These are phyloP conservation scores for Gymnodraco acuticeps DNA, from an alignment of 2,797 vertebrate species.

Conservation along the genomic window DNA sequence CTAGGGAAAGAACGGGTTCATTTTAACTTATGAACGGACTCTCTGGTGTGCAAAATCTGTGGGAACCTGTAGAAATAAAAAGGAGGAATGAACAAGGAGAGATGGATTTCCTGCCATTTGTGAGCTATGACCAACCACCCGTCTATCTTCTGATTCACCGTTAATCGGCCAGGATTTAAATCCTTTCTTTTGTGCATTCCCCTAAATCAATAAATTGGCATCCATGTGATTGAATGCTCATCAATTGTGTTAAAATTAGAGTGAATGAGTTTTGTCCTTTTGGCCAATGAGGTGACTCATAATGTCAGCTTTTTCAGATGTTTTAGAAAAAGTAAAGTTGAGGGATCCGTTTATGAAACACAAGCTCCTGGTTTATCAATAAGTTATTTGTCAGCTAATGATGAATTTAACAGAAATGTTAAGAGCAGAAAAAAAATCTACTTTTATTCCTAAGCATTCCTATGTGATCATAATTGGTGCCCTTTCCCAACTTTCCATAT, in stretches of 20 bases:
- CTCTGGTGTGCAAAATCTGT: conserved; percentile 29
- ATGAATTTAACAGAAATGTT: conserved; percentile 36
- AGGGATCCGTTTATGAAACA: conserved; percentile 29
- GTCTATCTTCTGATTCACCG: conserved; percentile 77
- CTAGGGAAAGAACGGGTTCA: neutral
- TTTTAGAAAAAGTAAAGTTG: conserved; percentile 44
- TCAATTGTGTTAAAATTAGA: conserved; percentile 76
- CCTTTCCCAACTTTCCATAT: conserved; percentile 74
- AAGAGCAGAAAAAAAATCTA: conserved; percentile 21
- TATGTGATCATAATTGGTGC: conserved; percentile 66
- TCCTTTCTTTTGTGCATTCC: conserved; percentile 78
- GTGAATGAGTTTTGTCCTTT: conserved; percentile 71
- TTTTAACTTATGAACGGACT: conserved; percentile 19
- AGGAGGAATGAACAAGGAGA: conserved; percentile 59
- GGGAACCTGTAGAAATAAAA: conserved; percentile 59
- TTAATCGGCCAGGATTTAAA: conserved; percentile 80
- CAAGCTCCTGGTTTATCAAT: conserved; percentile 23
- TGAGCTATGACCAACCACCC: conserved; percentile 81
- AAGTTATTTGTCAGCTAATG: conserved; percentile 40
- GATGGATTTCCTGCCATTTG: conserved; percentile 83
- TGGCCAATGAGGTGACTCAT: conserved; percentile 69
- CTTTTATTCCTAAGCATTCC: conserved; percentile 41
- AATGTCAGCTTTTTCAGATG: conserved; percentile 23
- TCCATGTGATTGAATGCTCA: conserved; percentile 79
- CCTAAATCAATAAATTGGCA: conserved; percentile 81